Evolutionary conservation across 2,797 vertebrate genomes (phyloP).

Genomic region (Pipistrellus pygmaeus): DNA sequence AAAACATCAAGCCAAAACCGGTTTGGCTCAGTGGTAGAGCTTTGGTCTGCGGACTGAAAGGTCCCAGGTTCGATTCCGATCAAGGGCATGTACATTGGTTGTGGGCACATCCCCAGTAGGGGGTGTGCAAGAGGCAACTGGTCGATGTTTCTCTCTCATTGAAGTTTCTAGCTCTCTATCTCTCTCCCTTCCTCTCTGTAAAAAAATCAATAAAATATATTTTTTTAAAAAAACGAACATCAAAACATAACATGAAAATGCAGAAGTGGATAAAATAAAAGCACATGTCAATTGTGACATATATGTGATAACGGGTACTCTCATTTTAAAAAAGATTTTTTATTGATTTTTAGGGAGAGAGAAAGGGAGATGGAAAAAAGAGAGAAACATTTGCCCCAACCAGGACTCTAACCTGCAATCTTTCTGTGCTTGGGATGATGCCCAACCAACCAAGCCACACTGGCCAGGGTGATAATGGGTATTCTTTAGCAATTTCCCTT

Average conservation of each 20-base stretch:
- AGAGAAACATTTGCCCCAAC: background rate
- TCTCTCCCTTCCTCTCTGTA: too few species aligned
- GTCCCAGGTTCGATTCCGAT: too few species aligned
- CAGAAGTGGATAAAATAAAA: conserved; percentile 15
- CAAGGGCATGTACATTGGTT: too few species aligned
- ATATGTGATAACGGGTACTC: background rate
- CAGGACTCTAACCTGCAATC: background rate
- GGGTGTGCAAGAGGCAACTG: too few species aligned
- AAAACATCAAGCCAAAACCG: background rate
- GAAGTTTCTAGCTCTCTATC: too few species aligned
- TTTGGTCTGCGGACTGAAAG: too few species aligned
- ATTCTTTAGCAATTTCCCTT: background rate
- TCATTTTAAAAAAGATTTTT: background rate
- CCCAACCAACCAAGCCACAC: background rate
- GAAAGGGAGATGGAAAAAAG: background rate
- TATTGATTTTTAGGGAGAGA: background rate
- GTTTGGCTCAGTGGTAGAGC: too few species aligned
- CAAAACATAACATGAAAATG: background rate
- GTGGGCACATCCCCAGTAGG: too few species aligned
- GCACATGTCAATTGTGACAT: background rate
- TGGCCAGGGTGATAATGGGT: background rate
- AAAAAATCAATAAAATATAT: background rate
- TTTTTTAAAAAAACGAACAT: background rate
- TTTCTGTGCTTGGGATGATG: background rate
- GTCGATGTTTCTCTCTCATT: too few species aligned